Base-by-base conservation (phyloP, 2,888 invertebrate species). In the Cheilosia impressa region DNA sequence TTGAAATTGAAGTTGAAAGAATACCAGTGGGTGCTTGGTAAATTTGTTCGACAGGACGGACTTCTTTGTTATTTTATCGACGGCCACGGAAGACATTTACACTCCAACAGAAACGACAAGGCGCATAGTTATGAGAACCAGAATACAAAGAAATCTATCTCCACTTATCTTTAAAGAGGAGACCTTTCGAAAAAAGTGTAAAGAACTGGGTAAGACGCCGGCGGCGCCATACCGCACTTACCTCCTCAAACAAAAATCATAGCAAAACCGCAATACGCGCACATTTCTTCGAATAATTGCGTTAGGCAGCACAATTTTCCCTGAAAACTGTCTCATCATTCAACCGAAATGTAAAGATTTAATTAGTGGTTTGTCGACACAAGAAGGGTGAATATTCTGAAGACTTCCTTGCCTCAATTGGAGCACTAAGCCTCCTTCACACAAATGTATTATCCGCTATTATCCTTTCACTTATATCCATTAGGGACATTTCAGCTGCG, bases 381-480 rank as follows among this genome's bases (percentile, higher is more conserved):
- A 60, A 43, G 58, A 75, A 22, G 78, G 80, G 63, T 69, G 80
- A 34, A 19, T 24, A 19, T 31, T 31, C 13, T 10, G 53, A 68
- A 52, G 15, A 76, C 66, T 58, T 71, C 27, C 62, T 27, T 27
- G 81, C 72, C 41, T 81, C 85, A 85, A 72, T 85, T 77, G 50
- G 68, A 81, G 57, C 22, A 63, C 72, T 76, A 77, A 81, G 69
- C 50, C 76, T 52, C 76, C 62, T 85, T 72, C 34, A 81, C 65
- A 81, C 72, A 85, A 72, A 65, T 31, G 71, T 76, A 81, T 81
- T 85, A 84, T 71, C 75, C 60, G 65, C 63, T 76, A 84, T 84
- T 84, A 85, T 85, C 85, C 76, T 80, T 85, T 79, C 62, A 73
- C 62, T 78, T 78, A 78, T 75, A 79, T 75, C 85, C 85, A 85